Base-by-base conservation (phyloP, 1,140 invertebrate species). In the Batillaria attramentaria region DNA sequence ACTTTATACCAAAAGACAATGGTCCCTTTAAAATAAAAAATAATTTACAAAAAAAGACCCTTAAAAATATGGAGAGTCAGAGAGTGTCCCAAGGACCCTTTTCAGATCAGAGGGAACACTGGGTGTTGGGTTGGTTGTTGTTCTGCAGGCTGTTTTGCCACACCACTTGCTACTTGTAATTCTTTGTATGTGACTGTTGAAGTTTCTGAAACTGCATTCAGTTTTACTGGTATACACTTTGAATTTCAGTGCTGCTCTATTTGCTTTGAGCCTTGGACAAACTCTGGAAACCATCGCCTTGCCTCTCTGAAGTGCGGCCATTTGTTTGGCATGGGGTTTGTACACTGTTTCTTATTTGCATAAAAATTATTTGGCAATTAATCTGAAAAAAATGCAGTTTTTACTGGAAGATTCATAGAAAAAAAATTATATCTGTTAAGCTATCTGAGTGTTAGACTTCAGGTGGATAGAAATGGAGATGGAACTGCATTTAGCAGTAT, bases 261-360 rank as follows among this genome's bases (percentile, higher is more conserved):
- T 82, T 98, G 97, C 86, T 92, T 97, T 83, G 96, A 97, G 54
- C 89, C 92, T 18, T 98, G 96, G 95, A 95, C 94, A 2, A 97
- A 94, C 86, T 94, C 94, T n/a, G 96, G 96, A 0, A 93, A 93
- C 1, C 97, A 98, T 91, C 92, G 96, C 68, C 90, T 98, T 2
- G 94, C 94, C 10, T 94, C 95, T 18, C 91, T 98, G 18, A 94
- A 94, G 84, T 98, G 97, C 92, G 97, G 97, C 0, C 97, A 98
- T 92, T 90, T 98, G 1, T 98, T 97, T 91, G 97, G 97, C 0
- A 90, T 94, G 10, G 93, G 86, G 86, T 87, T 81, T 77, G 60
- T 35, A 62, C n/a, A n/a, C 10, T 5, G 39, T 24, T 39, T 24
- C n/a, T n/a, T 20, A 24, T 13, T 33, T 37, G 3, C 31, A 46